Conservation (phyloP, 2,113 vertebrate species). For the Cyprinodon variegatus region DNA sequence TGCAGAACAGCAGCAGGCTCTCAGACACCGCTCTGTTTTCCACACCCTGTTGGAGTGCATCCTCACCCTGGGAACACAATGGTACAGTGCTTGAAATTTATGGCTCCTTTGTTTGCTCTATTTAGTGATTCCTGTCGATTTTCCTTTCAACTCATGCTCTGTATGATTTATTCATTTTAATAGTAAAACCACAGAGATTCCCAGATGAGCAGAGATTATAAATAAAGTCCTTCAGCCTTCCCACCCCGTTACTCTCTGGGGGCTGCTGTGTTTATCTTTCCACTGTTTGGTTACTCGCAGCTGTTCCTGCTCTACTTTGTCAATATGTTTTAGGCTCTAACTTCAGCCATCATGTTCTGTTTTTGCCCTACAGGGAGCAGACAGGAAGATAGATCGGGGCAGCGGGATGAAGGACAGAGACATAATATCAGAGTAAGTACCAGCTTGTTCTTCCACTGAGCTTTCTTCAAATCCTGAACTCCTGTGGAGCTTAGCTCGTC, state of each 20-base stretch:
- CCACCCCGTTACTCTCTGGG: conserved; percentile 19
- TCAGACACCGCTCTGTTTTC: conserved; percentile 73
- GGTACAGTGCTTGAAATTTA: conserved; percentile 57
- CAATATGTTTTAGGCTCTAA: background rate
- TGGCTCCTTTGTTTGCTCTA: conserved; percentile 25
- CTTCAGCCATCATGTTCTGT: conserved; percentile 49
- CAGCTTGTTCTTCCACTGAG: conserved; percentile 9
- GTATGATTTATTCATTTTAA: conserved; percentile 26
- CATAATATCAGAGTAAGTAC: conserved; percentile 70
- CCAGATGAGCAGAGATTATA: conserved; percentile 21
- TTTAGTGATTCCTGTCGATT: background rate
- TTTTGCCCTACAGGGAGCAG: conserved; percentile 65
- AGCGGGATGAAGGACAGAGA: conserved; percentile 60
- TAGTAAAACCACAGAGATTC: conserved; percentile 16
- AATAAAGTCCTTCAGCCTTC: conserved; percentile 32
- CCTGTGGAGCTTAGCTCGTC: conserved; percentile 14
- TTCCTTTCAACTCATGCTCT: conserved; percentile 15
- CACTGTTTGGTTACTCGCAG: conserved; percentile 21
- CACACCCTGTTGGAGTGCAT: conserved; percentile 79
- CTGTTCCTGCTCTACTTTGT: conserved; percentile 23
- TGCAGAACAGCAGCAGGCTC: conserved; percentile 71
- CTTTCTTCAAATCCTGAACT: conserved; percentile 12
- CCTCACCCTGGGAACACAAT: conserved; percentile 74
- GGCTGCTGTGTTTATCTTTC: conserved; percentile 22
- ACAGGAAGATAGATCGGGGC: conserved; percentile 57